A percentile compares a stretch with the other conserved stretches of the same genome.
Evolutionary conservation across 2,797 vertebrate species (phyloP).

Genomic region (Hippoglossus hippoglossus): DNA sequence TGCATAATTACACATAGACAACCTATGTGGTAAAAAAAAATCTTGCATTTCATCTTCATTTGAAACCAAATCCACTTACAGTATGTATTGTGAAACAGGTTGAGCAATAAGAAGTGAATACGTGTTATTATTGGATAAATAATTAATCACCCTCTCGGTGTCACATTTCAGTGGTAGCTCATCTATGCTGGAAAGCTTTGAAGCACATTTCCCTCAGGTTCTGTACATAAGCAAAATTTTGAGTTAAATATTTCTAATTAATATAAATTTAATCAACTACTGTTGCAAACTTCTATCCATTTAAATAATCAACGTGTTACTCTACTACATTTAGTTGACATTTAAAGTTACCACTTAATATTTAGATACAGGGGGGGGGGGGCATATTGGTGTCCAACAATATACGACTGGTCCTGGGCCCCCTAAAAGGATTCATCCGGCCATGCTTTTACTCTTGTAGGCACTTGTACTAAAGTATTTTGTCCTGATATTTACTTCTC

Average conservation of each 20-base stretch:
- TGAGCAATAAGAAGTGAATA: background rate
- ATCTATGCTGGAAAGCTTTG: background rate
- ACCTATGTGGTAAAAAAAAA: background rate
- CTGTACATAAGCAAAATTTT: background rate
- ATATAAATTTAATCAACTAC: background rate
- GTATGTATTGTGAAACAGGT: background rate
- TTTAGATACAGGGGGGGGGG: too few species aligned
- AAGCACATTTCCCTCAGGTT: background rate
- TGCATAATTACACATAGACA: conserved; percentile 2
- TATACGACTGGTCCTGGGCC: too few species aligned
- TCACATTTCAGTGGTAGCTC: background rate
- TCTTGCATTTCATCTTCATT: background rate
- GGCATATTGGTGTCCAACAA: too few species aligned
- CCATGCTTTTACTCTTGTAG: too few species aligned
- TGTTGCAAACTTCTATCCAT: background rate
- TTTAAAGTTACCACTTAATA: too few species aligned
- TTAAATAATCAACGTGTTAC: background rate
- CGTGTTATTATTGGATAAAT: background rate
- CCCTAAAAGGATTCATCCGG: too few species aligned
- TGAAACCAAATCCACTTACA: background rate
- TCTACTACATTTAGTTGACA: background rate
- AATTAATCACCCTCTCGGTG: background rate
- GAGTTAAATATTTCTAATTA: background rate
- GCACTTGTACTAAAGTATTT: background rate
- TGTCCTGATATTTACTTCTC: background rate